phyloP scores from a whole-genome alignment of 2,113 vertebrate species.

The Geothlypis trichas region DNA sequence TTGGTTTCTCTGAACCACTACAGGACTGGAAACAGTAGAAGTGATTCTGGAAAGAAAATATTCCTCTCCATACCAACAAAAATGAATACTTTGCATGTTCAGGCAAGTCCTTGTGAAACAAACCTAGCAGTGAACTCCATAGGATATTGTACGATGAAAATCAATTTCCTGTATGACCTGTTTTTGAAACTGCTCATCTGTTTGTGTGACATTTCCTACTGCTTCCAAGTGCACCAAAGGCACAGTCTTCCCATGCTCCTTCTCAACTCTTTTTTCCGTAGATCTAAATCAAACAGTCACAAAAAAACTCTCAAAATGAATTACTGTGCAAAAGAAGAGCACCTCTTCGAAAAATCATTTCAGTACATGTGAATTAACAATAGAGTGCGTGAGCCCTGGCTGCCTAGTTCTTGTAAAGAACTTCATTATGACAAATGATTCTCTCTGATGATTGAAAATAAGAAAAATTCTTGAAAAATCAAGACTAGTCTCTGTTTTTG shows the following conservation, averaged over 20 bases:
- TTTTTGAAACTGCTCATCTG: background rate
- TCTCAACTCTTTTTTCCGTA: background rate
- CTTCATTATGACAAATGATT: background rate
- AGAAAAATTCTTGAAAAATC: background rate
- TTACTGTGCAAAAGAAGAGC: background rate
- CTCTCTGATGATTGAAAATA: background rate
- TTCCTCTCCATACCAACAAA: background rate
- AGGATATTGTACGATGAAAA: background rate
- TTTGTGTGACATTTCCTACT: background rate
- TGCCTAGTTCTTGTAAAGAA: background rate
- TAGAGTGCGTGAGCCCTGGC: background rate
- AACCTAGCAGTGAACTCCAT: background rate
- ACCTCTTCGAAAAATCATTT: background rate
- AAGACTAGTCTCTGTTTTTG: background rate
- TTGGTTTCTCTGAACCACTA: background rate
- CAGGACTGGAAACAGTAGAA: background rate
- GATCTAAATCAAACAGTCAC: background rate
- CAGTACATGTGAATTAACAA: background rate
- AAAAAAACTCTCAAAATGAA: background rate
- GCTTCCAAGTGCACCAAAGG: background rate
- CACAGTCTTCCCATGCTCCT: background rate
- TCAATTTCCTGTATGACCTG: background rate
- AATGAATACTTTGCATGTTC: background rate
- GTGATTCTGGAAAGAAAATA: background rate
- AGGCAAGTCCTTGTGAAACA: background rate